Evolutionary conservation across 2,888 invertebrate genomes (phyloP).

Genomic region (Monoplex corrugatus): DNA sequence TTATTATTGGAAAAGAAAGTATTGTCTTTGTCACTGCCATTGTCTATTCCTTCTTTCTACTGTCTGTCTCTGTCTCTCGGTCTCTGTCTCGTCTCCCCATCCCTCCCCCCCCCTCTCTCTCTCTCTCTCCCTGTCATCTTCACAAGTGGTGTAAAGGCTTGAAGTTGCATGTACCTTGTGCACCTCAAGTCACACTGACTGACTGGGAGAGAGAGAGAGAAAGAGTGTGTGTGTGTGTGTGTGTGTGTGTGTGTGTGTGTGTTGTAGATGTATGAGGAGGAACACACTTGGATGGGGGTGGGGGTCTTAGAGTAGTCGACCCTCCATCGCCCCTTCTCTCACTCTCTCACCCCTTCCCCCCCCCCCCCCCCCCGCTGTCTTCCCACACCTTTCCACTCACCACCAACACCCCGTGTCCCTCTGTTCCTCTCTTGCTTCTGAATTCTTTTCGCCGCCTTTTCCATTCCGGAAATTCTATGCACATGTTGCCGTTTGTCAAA

Average conservation of each 20-base stretch:
- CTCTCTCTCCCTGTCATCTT: background rate
- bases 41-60: too few relatives aligned
- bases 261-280: too few relatives aligned
- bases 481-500: slow-evolving; percentile 52
- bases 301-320: background rate
- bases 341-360: background rate
- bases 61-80: too few relatives aligned
- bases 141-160: slow-evolving; percentile 11
- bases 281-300: background rate
- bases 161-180: slow-evolving; percentile 37
- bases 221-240: background rate
- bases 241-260: background rate
- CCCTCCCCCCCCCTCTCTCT: background rate
- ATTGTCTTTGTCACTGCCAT: too few relatives aligned
- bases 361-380: background rate
- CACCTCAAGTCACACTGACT: background rate
- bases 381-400: background rate
- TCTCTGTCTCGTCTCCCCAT: too few relatives aligned
- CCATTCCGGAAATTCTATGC: slow-evolving; percentile 50
- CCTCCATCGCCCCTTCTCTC: background rate
- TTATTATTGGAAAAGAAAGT: too few relatives aligned
- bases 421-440: background rate
- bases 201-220: background rate
- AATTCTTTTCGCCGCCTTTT: slow-evolving; percentile 33
- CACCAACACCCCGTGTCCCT: background rate